Evolutionary conservation across 2,113 vertebrate genomes (phyloP), one percentile per base, ranked within the genome.

Genomic region (Apus apus): DNA sequence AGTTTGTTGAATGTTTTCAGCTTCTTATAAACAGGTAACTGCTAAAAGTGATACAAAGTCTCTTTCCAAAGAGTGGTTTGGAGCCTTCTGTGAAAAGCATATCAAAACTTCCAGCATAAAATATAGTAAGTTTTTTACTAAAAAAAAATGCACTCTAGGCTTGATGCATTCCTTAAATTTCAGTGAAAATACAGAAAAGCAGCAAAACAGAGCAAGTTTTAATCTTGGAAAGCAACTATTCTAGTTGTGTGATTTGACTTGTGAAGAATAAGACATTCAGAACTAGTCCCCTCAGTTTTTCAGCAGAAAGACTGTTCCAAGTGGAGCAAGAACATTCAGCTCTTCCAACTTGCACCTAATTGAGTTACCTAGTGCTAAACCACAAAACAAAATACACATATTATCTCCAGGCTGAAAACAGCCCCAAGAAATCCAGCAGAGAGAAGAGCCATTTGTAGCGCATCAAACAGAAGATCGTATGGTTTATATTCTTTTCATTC

Each of bases 401-500:
- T 71, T 85, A 43, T 40, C 65, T 93, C 79, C 56, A 81, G 66
- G 56, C 29, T 94, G 74, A 72, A 94, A 82, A 87, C 23, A 77
- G 53, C 57, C 46, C 30, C 9, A 32, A 73, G 91, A 75, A 92
- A 78, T 56, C 60, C 36, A 70, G 72, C n/a, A 72, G 34, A 82
- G 74, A 85, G 50, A 87, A 86, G 81, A 92, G 68, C 27, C n/a
- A 25, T 79, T 95, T 93, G 85, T 74, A 89, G 78, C 30, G 36
- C 62, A 89, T 78, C 89, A 89, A 95, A 87, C 43, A 30, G 72
- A 84, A 53, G 18, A 75, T 29, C 84, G 62, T 86, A 85, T 95
- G 88, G 70, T 95, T 95, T 83, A 81, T 89, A 94, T 89, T 94
- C 22, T 43, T 57, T 79, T 93, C 53, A 78, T 70, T 88, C 76